Conservation (phyloP, 2,888 invertebrate genomes). For the Hoplodrina ambigua region DNA sequence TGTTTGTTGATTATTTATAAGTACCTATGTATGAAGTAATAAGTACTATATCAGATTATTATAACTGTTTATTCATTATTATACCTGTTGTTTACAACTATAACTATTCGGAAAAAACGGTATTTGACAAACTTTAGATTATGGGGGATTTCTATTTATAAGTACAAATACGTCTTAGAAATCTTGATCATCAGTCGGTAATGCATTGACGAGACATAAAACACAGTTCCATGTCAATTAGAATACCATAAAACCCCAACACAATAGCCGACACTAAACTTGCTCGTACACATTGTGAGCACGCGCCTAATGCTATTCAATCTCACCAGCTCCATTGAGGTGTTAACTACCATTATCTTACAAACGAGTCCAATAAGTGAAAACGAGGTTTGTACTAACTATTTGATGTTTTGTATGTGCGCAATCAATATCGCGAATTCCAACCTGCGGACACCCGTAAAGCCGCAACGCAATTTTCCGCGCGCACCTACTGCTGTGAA, state of each 20-base stretch:
- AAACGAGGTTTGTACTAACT: conserved; percentile 67
- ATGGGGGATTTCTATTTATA: too few relatives aligned
- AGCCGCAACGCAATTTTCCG: conserved; percentile 86
- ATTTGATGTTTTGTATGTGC: conserved; percentile 43
- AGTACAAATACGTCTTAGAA: not conserved
- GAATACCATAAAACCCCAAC: conserved; percentile 40
- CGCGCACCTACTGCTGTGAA: conserved; percentile 77
- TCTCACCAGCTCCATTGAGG: conserved; percentile 61
- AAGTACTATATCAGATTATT: conserved; percentile 22
- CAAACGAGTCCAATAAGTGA: conserved; percentile 69
- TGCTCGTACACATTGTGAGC: conserved; percentile 64
- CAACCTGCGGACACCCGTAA: conserved; percentile 78
- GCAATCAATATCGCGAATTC: conserved; percentile 62
- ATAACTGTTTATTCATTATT: conserved; percentile 15
- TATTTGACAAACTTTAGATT: not conserved
- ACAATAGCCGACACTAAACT: conserved; percentile 60
- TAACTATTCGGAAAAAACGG: not conserved
- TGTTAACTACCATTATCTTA: conserved; percentile 66
- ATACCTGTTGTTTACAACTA: not conserved
- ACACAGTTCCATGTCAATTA: conserved; percentile 56
- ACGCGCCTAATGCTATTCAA: conserved; percentile 66
- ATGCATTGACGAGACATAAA: not conserved
- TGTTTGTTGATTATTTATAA: conserved; percentile 42
- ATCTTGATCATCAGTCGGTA: not conserved
- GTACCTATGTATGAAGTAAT: conserved; percentile 1